phyloP scores from a whole-genome alignment of 1,140 invertebrate genomes.

The Coboldia fuscipes region DNA sequence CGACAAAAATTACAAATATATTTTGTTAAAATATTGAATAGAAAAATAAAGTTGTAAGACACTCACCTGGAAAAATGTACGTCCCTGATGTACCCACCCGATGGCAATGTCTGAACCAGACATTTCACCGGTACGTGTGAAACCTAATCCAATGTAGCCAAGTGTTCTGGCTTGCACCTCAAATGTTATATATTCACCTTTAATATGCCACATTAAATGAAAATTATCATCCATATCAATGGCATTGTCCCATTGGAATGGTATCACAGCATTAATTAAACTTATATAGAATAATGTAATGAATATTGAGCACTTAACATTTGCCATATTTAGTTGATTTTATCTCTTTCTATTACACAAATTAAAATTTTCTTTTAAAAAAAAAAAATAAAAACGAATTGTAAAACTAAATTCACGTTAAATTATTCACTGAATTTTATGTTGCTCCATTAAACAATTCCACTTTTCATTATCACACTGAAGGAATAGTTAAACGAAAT shows the following conservation, averaged over 20 bases:
- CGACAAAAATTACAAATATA: too few species aligned
- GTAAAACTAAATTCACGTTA: background rate
- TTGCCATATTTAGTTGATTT: background rate
- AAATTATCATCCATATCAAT: constrained; percentile 3
- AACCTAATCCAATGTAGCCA: constrained; percentile 41
- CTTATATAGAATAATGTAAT: background rate
- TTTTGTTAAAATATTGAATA: too few species aligned
- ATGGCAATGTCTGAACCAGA: constrained; percentile 39
- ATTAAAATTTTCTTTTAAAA: background rate
- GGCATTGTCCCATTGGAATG: constrained; percentile 2
- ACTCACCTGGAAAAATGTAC: constrained; percentile 34
- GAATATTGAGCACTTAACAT: background rate
- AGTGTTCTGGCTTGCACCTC: constrained; percentile 36
- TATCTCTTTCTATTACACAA: background rate
- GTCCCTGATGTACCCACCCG: constrained; percentile 38
- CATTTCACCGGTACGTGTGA: constrained; percentile 35
- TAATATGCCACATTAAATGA: constrained; percentile 2
- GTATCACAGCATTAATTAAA: constrained; percentile 2
- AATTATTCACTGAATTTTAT: too few species aligned
- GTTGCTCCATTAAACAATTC: too few species aligned
- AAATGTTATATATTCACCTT: constrained; percentile 24
- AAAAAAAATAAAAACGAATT: background rate
- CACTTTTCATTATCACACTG: too few species aligned
- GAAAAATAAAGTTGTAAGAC: too few species aligned
- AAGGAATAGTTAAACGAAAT: too few species aligned